Conservation (phyloP, 2,797 vertebrate species). For the Saxicola maurus region DNA sequence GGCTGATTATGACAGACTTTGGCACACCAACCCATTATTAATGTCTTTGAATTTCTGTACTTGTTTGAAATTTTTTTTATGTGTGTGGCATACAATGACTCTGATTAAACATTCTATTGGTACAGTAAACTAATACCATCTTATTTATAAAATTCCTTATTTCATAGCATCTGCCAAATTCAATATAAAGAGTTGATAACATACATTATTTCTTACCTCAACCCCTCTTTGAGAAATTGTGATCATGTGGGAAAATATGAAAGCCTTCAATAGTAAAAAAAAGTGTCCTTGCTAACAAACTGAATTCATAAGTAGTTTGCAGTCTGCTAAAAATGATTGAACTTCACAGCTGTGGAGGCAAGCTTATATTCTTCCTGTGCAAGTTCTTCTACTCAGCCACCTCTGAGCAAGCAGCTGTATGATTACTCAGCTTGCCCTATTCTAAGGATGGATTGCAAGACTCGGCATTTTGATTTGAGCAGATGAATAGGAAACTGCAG, state of each 20-base stretch:
- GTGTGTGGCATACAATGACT: not conserved
- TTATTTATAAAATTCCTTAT: slow-evolving; percentile 22
- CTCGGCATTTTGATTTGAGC: slow-evolving; percentile 7
- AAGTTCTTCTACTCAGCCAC: not conserved
- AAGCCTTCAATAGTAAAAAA: not conserved
- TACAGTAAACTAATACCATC: not conserved
- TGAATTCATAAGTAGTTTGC: not conserved
- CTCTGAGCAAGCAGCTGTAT: slow-evolving; percentile 39
- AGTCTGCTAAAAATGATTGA: not conserved
- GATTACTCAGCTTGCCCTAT: slow-evolving; percentile 18
- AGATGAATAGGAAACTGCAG: not conserved
- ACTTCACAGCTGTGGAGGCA: slow-evolving; percentile 34
- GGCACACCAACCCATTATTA: not conserved
- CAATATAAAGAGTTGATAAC: slow-evolving; percentile 9
- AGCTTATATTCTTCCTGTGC: not conserved
- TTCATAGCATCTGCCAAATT: slow-evolving; percentile 15
- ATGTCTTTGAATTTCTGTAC: not conserved
- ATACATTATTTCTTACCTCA: slow-evolving; percentile 8
- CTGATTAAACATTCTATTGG: slow-evolving; percentile 1
- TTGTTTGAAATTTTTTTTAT: slow-evolving; percentile 5
- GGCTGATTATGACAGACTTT: not conserved
- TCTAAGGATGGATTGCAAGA: not conserved
- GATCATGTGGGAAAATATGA: not conserved
- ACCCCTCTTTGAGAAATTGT: not conserved
- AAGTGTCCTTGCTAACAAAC: not conserved